Evolutionary conservation across 2,797 vertebrate species (phyloP), one percentile per base, ranked within the genome.

Genomic region (Anguilla marmorata): DNA sequence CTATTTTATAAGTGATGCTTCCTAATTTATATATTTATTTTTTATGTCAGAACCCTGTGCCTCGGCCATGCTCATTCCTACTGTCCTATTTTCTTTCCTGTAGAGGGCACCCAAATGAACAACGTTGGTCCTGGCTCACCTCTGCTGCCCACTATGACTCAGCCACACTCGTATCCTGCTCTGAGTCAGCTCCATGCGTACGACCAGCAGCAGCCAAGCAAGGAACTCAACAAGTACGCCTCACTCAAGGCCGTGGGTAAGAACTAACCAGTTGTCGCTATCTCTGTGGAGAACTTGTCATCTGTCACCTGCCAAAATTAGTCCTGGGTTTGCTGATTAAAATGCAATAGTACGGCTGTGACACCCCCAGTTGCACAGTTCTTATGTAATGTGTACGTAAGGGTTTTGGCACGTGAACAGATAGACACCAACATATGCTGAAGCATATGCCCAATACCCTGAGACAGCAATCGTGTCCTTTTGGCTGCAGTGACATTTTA

Each of bases 191-290:
- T 99, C 90, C 98, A 99, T 41, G 96, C 97, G 0, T 99, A 99
- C 0, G 98, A 99, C 83, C 98, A 98, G 90, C 98, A 97, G 90
- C 97, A 97, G 0, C 96, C 97, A 0, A 96, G 96, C 92, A 99
- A 98, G 92, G 98, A 99, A 76, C 93, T 99, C 88, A 99, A 98
- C 96, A 99, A 99, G 93, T 99, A 99, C 0, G 98, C 98, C 89
- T 98, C 98, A 82, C 95, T 99, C 16, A 99, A 99, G 95, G 98
- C 98, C 41, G 98, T 99, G 0, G 98, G 98, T 99, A 96, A 99
- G 98, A 93, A 48, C 27, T 21, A 1, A 79, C 74, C 37, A 79
- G 37, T 19, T 79, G 33, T 24, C 37, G 19, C 37, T 41, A 79
- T 21, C 30, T 21, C 74, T 79, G 14, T 37, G 16, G 74, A 79